Evolutionary conservation across 2,113 vertebrate genomes (phyloP), one percentile per base, ranked within the genome.

Genomic region (Ctenomys sociabilis): DNA sequence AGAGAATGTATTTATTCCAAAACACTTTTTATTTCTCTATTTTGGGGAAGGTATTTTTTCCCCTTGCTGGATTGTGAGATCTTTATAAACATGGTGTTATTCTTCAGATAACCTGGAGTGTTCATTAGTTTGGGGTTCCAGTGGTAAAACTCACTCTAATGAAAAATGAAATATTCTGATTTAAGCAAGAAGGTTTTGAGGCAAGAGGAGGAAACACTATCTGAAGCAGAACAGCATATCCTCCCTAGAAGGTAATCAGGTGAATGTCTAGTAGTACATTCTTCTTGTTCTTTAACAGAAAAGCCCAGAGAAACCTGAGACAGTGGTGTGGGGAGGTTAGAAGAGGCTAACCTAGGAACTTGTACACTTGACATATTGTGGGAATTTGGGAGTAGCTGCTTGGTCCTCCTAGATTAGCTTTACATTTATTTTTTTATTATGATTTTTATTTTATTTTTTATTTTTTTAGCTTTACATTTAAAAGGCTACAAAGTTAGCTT

Each of bases 171-270:
- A 75, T 11, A 35, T 63, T 91, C 37, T 52, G 54, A 82, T n/a
- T 81, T 37, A 91, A 88, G n/a, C 94, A 54, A 35, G 54, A 86
- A 35, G 17, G 37, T 86, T 97, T 97, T 95, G 30, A 2, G 11
- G 14, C 26, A 7, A 40, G 70, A 84, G 72, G 91, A 93, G 73
- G 59, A 90, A 93, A 82, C 84, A 35, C 9, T 77, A 2, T 89
- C n/a, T 52, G 28, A 87, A 92, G 35, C 12, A 85, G 75, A 12
- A 32, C 80, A 8, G 26, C 61, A 40, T 63, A 37, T 26, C 24
- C 7, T 63, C 4, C 13, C 43, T 11, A 92, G 43, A 85, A 32
- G 24, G 24, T 73, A 81, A 64, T 61, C 61, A 59, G 32, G 45
- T 86, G 85, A 94, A 37, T 19, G 0, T 68, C 37, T 54, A 7